Percentiles rank a stretch among this genome's conserved stretches.
Conservation (phyloP, 2,797 vertebrate species). For the Hippocampus kuda region DNA sequence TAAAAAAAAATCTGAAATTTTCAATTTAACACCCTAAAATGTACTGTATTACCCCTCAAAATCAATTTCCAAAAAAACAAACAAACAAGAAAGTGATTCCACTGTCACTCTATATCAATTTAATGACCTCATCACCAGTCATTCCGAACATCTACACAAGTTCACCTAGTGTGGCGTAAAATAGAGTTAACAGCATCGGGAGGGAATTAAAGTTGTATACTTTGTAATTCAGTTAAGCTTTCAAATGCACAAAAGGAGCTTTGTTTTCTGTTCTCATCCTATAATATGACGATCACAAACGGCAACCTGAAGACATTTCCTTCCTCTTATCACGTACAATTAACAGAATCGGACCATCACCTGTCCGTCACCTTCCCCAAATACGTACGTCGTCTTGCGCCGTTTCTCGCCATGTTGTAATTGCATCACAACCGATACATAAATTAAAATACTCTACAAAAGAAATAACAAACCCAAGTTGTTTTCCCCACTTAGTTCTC, state of each 20-base stretch:
- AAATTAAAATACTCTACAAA: conserved; percentile 69
- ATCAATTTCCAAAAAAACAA: conserved; percentile 3
- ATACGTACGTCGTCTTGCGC: conserved; percentile 56
- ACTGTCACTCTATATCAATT: background rate
- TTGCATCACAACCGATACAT: conserved; percentile 64
- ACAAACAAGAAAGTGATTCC: background rate
- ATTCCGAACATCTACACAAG: background rate
- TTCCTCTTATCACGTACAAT: conserved; percentile 62
- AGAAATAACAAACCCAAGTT: conserved; percentile 41
- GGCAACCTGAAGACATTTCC: conserved; percentile 49
- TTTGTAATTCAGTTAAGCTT: background rate
- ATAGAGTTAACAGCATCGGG: background rate
- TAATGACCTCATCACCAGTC: background rate
- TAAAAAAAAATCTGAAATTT: conserved; percentile 56
- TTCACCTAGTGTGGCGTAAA: background rate
- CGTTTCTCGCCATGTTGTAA: conserved; percentile 54
- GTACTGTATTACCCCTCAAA: conserved; percentile 7
- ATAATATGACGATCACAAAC: conserved; percentile 56
- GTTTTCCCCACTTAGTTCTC: background rate
- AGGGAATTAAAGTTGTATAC: background rate
- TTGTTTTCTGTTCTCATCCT: conserved; percentile 42
- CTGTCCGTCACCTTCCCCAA: conserved; percentile 37
- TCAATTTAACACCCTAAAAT: background rate
- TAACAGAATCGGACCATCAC: conserved; percentile 51
- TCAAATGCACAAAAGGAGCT: conserved; percentile 13